Conservation (phyloP, 2,888 invertebrate species). For the Autographa pulchrina region DNA sequence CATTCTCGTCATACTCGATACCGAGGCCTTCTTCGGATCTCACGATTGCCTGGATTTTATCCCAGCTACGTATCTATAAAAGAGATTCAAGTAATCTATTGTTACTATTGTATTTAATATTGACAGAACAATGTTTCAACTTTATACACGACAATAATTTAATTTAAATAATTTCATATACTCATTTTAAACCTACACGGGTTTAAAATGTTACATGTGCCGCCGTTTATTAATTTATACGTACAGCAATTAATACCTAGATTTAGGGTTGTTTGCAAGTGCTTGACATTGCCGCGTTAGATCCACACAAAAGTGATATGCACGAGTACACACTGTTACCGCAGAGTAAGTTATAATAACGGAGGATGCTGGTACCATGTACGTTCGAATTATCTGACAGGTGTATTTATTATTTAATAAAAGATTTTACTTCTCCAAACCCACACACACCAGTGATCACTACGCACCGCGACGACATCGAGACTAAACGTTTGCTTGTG, state of each 20-base stretch:
- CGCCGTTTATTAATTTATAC: background rate
- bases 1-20: constrained; percentile 99
- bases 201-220: constrained; percentile 4
- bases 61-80: constrained; percentile 94
- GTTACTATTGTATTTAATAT: background rate
- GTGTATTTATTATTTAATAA: background rate
- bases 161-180: too few relatives aligned
- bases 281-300: background rate
- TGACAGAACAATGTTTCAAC: background rate
- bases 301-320: constrained; percentile 1
- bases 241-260: background rate
- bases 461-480: background rate
- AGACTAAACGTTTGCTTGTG: background rate
- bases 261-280: background rate
- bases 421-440: background rate
- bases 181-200: background rate
- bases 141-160: background rate
- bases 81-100: constrained; percentile 22
- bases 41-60: constrained; percentile 96
- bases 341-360: background rate
- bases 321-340: constrained; percentile 2
- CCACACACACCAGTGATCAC: background rate
- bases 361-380: background rate
- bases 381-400: background rate
- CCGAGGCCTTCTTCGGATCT: constrained; percentile 98